Base-by-base conservation (phyloP, 2,888 invertebrate genomes). In the Synanthedon formicaeformis region DNA sequence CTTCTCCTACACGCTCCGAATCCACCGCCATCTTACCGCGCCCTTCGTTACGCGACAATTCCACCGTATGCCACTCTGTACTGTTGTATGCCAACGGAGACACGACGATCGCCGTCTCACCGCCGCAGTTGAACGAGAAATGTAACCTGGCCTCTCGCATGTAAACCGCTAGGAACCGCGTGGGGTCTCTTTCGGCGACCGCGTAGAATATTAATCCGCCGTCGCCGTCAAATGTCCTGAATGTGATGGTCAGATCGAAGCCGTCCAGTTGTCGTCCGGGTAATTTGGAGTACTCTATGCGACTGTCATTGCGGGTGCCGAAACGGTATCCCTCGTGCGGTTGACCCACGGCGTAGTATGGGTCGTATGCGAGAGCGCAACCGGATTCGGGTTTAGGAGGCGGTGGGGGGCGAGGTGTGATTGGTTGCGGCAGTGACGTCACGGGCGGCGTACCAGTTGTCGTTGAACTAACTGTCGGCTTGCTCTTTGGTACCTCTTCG, bases 171-270 rank as follows among this genome's bases (percentile, higher is more conserved):
- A 95, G 90, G 69, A 93, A 93, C 69, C 95, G 93, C 0, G 75
- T 75, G 16, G 92, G 91, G 2, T 88, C 81, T 11, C 81, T 81
- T 54, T 93, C 91, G 0, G 81, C 70, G 1, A 91, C 81, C 0
- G 93, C 91, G 78, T 96, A 98, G 84, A 98, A 94, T 13, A 98
- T 89, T 5, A 97, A 85, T 1, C 97, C 97, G 53, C 94, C 92
- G 10, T 90, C 88, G n/a, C 86, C 82, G 55, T 89, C 90, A 54
- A 89, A 89, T 0, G 96, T 95, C 59, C 94, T 93, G 77, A 99
- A 91, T 6, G 92, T 90, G 10, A 98, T 85, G 12, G 92, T 91
- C 59, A 97, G 91, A 57, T 94, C 93, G 73, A 92, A 94, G 41
- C 89, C 89, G 56, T 91, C 91, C 51, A 90, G 89, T 65, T 92